Conservation (phyloP, 2,113 vertebrate genomes). For the Porphyrio hochstetteri region DNA sequence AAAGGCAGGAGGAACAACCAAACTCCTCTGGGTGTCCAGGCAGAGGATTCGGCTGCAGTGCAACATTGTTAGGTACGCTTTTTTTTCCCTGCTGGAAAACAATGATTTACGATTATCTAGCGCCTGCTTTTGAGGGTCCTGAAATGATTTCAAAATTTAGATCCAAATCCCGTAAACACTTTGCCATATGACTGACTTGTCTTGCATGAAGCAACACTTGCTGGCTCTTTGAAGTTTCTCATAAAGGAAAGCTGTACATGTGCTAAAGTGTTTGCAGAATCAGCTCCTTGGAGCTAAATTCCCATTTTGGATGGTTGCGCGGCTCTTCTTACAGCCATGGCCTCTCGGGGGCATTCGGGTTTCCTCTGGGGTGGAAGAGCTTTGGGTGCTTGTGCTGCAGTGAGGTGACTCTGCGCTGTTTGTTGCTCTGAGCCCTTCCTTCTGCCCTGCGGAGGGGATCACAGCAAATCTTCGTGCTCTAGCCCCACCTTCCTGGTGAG, state of each 20-base stretch:
- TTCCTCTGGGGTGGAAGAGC: background rate
- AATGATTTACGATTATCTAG: background rate
- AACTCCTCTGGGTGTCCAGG: fast-evolving
- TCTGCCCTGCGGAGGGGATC: background rate
- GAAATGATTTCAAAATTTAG: conserved; percentile 33
- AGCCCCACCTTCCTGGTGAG: background rate
- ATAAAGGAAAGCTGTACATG: conserved; percentile 39
- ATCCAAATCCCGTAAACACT: conserved; percentile 29
- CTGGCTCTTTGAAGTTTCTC: conserved; percentile 38
- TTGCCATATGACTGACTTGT: conserved; percentile 46
- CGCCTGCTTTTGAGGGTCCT: background rate
- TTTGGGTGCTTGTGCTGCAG: background rate
- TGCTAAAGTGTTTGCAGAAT: conserved; percentile 59
- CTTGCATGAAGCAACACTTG: background rate
- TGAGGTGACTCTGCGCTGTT: fast-evolving
- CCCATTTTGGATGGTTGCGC: background rate
- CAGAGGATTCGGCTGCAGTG: background rate
- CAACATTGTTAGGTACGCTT: fast-evolving
- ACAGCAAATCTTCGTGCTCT: background rate
- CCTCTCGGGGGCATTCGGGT: background rate
- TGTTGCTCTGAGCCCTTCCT: background rate
- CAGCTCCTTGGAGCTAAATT: background rate
- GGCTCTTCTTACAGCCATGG: background rate
- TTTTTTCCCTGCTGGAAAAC: background rate
- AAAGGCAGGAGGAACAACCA: background rate